phyloP scores from a whole-genome alignment of 2,113 vertebrate genomes.

The Poeciliopsis prolifica region DNA sequence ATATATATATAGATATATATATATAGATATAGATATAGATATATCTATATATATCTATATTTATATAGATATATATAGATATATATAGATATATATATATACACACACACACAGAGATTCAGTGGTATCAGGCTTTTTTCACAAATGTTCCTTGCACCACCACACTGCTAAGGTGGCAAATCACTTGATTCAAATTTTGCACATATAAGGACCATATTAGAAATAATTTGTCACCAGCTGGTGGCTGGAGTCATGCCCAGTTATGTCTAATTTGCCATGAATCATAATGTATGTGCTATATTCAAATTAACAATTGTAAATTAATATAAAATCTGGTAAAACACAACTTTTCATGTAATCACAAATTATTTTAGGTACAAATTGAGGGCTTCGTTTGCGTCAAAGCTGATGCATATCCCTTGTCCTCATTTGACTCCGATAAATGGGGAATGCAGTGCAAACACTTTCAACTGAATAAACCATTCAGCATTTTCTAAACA shows the following conservation, averaged over 20 bases:
- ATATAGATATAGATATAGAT: too few relatives aligned
- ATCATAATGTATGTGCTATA: too few relatives aligned
- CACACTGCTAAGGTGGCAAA: too few relatives aligned
- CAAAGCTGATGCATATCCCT: slow-evolving; percentile 16
- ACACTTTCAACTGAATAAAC: slow-evolving; percentile 64
- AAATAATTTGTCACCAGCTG: neutral
- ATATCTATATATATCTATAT: neutral
- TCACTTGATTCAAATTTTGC: too few relatives aligned
- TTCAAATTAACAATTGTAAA: too few relatives aligned
- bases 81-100: neutral
- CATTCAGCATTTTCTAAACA: slow-evolving; percentile 80
- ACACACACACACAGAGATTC: neutral
- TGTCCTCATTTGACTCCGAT: slow-evolving; percentile 37
- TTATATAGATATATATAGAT: neutral
- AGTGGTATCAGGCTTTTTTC: neutral
- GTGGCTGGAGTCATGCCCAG: neutral
- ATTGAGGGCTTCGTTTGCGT: neutral
- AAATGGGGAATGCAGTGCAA: slow-evolving; percentile 72
- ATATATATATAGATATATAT: neutral
- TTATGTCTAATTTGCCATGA: neutral
- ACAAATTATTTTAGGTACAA: neutral
- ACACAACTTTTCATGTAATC: neutral
- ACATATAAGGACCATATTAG: neutral
- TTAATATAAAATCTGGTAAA: too few relatives aligned
- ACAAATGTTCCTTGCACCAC: neutral